A percentile compares a stretch with the other conserved stretches of the same genome.
These are phyloP conservation scores for Hydropsyche betteni DNA, from an alignment of 2,888 invertebrate species.

Conservation along the genomic window DNA sequence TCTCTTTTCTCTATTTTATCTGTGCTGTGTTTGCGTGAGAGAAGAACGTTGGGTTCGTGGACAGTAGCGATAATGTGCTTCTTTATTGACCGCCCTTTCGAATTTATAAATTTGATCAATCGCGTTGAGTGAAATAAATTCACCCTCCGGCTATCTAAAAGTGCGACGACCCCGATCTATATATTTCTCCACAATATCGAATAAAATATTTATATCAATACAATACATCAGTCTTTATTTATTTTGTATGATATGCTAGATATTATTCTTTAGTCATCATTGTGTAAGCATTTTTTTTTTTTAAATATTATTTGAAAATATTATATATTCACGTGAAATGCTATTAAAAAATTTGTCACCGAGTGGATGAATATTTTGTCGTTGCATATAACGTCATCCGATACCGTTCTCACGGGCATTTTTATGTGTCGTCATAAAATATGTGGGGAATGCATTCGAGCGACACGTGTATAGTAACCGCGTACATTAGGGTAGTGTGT, in stretches of 20 bases:
- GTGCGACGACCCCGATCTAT: not conserved
- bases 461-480: not conserved
- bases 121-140: slow-evolving; percentile 24
- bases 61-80: slow-evolving; percentile 20
- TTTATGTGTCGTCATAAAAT: slow-evolving; percentile 18
- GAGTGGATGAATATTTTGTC: slow-evolving; percentile 1
- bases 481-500: slow-evolving; percentile 16
- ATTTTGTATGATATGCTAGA: no score
- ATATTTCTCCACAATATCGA: no score
- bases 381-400: slow-evolving; percentile 11
- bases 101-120: slow-evolving; percentile 27
- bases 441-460: slow-evolving; percentile 12
- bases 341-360: no score
- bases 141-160: not conserved
- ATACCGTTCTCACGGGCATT: slow-evolving; percentile 5
- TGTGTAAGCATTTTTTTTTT: no score
- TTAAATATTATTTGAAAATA: no score
- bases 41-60: slow-evolving; percentile 14
- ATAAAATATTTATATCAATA: no score
- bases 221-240: no score
- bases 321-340: no score
- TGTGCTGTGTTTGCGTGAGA: slow-evolving; percentile 14
- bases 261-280: no score
- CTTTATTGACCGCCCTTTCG: slow-evolving; percentile 27
- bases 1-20: slow-evolving; percentile 6